Percentiles rank a stretch among this genome's conserved stretches.
Evolutionary conservation across 2,888 invertebrate genomes (phyloP).

Genomic region (Timema podura): DNA sequence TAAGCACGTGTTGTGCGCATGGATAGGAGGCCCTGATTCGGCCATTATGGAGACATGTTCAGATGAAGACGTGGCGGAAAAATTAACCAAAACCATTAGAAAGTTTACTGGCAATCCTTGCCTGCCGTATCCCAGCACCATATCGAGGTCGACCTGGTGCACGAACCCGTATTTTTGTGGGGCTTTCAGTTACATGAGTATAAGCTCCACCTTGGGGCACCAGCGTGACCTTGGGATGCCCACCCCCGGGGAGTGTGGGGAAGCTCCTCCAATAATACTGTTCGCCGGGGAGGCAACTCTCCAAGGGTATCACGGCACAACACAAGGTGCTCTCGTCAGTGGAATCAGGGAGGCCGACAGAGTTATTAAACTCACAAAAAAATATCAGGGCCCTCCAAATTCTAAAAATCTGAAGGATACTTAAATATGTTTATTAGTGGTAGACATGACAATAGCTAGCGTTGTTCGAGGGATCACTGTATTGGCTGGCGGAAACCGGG

Average conservation of each 20-base stretch:
- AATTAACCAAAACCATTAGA: slow-evolving; percentile 59
- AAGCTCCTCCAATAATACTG: slow-evolving; percentile 61
- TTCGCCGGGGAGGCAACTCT: slow-evolving; percentile 86
- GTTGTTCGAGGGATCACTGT: slow-evolving; percentile 72
- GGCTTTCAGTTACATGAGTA: slow-evolving; percentile 67
- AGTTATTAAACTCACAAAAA: slow-evolving; percentile 54
- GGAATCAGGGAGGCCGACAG: slow-evolving; percentile 78
- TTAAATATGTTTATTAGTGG: too few relatives aligned
- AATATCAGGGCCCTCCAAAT: not conserved
- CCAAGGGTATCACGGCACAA: slow-evolving; percentile 69
- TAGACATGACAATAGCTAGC: slow-evolving; percentile 49
- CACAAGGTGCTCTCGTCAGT: slow-evolving; percentile 73
- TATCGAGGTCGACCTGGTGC: slow-evolving; percentile 70
- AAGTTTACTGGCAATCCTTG: slow-evolving; percentile 67
- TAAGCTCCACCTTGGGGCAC: slow-evolving; percentile 62
- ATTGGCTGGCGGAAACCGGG: slow-evolving; percentile 58
- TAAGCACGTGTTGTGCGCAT: slow-evolving; percentile 67
- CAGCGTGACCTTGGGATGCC: slow-evolving; percentile 60
- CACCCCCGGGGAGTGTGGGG: slow-evolving; percentile 48
- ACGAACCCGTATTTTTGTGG: slow-evolving; percentile 70
- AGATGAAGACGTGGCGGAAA: slow-evolving; percentile 64
- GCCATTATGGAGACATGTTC: slow-evolving; percentile 63
- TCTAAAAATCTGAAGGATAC: not conserved
- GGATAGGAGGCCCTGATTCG: slow-evolving; percentile 68
- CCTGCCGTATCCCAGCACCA: slow-evolving; percentile 64